Percentiles rank a stretch among this genome's conserved stretches.
Evolutionary conservation across 37 sponge, comb jelly and placozoan genomes (phyloP).

Genomic region (Beroe ovata): DNA sequence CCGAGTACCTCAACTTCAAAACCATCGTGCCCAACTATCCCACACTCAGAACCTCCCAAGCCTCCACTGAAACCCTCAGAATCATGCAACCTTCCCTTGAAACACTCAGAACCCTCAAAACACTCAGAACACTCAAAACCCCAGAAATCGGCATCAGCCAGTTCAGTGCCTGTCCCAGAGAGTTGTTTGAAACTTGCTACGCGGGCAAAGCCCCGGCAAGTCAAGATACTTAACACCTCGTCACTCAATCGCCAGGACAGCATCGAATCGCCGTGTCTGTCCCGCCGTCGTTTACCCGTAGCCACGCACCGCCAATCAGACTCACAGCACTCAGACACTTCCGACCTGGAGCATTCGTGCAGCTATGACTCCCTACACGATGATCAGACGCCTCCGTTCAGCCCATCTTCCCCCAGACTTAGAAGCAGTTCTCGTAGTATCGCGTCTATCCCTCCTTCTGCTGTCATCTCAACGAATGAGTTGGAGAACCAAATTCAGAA

Average conservation of each 20-base stretch:
- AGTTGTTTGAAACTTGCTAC: neutral
- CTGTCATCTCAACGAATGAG: slow-evolving; percentile 2
- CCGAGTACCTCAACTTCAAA: too few species aligned
- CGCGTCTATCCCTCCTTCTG: neutral
- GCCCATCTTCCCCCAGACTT: neutral
- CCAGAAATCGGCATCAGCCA: neutral
- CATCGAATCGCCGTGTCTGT: neutral
- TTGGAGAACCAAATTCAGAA: slow-evolving; percentile 22
- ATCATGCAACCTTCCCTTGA: neutral
- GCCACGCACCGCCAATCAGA: neutral
- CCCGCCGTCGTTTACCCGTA: neutral
- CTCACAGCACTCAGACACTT: slow-evolving; percentile 1
- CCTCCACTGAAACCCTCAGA: neutral
- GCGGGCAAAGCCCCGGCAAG: neutral
- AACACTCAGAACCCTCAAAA: neutral
- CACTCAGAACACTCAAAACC: slow-evolving; percentile 9
- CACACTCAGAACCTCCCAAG: too few species aligned
- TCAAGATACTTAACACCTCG: neutral
- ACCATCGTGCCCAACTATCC: too few species aligned
- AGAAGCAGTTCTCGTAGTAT: neutral
- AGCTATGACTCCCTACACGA: slow-evolving; percentile 12
- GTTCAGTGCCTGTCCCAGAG: neutral
- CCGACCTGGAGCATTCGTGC: neutral
- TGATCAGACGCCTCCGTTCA: neutral
- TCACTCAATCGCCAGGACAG: neutral